phyloP scores from a whole-genome alignment of 2,113 vertebrate genomes.

The Megaceryle maxima region DNA sequence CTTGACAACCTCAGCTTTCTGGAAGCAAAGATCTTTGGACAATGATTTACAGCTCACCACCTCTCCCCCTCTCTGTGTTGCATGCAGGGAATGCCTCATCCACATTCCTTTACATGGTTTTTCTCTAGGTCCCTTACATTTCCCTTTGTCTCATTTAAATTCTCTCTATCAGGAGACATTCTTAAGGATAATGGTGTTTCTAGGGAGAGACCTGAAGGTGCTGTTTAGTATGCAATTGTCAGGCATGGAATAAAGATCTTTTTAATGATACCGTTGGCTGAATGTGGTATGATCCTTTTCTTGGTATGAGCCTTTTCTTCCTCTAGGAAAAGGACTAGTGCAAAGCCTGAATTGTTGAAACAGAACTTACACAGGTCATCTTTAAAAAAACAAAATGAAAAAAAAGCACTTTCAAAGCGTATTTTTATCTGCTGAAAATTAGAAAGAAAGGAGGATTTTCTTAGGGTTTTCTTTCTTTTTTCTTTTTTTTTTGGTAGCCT shows the following conservation, averaged over 20 bases:
- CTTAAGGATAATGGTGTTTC: not conserved
- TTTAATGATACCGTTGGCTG: not conserved
- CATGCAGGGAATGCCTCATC: not conserved
- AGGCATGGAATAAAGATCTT: not conserved
- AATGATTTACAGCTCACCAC: not conserved
- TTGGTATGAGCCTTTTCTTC: not conserved
- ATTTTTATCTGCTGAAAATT: not conserved
- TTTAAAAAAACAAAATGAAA: not conserved
- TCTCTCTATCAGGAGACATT: not conserved
- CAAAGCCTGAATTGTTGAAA: not conserved
- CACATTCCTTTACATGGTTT: not conserved
- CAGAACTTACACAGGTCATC: not conserved
- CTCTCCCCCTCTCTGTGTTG: not conserved
- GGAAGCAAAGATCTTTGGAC: not conserved
- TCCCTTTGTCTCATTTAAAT: not conserved
- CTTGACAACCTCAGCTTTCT: not conserved
- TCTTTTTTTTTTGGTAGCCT: not conserved
- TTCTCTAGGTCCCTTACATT: not conserved
- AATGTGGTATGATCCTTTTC: not conserved
- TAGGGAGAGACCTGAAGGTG: not conserved
- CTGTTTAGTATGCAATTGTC: not conserved
- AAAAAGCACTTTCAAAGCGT: not conserved
- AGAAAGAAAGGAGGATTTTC: not conserved
- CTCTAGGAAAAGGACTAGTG: not conserved
- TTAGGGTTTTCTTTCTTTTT: not conserved